Evolutionary conservation across 2,888 invertebrate genomes (phyloP).

Genomic region (Agapostemon virescens): DNA sequence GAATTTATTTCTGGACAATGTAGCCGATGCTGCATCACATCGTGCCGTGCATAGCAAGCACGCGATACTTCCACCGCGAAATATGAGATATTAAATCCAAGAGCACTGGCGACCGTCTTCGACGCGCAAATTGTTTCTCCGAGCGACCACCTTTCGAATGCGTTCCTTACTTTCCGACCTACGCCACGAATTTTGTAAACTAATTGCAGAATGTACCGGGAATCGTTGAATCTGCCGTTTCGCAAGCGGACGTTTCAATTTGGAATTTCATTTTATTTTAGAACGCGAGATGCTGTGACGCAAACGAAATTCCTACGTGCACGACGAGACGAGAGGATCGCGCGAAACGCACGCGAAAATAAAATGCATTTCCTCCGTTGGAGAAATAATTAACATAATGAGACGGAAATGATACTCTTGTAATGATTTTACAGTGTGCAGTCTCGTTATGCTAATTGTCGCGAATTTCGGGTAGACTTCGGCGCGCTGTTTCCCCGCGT

Average conservation of each 20-base stretch:
- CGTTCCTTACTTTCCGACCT: neutral
- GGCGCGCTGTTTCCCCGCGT: neutral
- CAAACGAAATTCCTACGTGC: neutral
- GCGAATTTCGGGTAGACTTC: neutral
- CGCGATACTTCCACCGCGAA: neutral
- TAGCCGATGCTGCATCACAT: neutral
- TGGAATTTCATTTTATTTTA: neutral
- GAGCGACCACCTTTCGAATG: neutral
- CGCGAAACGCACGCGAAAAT: neutral
- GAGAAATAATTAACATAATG: no score
- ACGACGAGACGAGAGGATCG: neutral
- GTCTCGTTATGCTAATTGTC: neutral
- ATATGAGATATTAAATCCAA: conserved; percentile 3
- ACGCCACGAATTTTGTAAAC: neutral
- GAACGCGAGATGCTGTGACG: neutral
- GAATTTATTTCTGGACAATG: conserved; percentile 19
- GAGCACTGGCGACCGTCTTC: neutral
- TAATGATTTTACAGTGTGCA: neutral
- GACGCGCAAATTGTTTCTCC: neutral
- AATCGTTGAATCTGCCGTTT: neutral
- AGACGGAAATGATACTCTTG: no score
- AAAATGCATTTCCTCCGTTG: no score
- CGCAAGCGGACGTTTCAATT: neutral
- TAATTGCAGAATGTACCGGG: neutral
- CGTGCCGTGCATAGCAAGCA: neutral